Base-by-base conservation (phyloP, 2,888 invertebrate species). In the Drosophila borborema region DNA sequence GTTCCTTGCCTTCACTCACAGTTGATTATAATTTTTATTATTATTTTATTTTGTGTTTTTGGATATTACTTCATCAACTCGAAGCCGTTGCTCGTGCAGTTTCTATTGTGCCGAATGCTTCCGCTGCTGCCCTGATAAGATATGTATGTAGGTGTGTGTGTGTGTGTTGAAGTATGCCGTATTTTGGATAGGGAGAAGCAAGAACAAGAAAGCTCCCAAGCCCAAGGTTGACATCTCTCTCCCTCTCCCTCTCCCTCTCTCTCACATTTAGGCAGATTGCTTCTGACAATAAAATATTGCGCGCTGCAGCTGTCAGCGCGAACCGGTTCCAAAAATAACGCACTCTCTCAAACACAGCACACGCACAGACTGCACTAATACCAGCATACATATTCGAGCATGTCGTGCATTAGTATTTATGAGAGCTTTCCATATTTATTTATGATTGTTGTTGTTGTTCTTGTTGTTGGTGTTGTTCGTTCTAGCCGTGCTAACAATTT, bases 261-360 rank as follows among this genome's bases (percentile, higher is more conserved):
- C 28, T 28, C 6, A 45, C 62, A 72, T 64, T 20, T 46, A 56
- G 38, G 54, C 54, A 61, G 54, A 61, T 58, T 67, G 67, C 49
- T 40, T 58, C 51, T 55, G 66, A 51, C 68, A 38, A 65, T 70
- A 65, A 79, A 60, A 64, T 53, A 77, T 59, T 77, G 64, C 67
- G 56, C 46, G 41, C 69, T 82, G 82, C 82, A 82, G 85, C 87
- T 86, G 81, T 74, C 87, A 64, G 38, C 45, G 54, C 58, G 53
- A 80, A 84, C 87, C 72, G 85, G 87, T 87, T 87, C 82, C 77
- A 64, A 85, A 87, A 85, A 85, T 83, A 87, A 69, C 64, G 59
- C 59, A 64, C 43, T 64, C 48, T 63, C 36, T 46, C 59, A 70
- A 46, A 77, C 43, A 48, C 18, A 45, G 43, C 62, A 55, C 54